phyloP scores from a whole-genome alignment of 2,888 invertebrate species.

The Netelia virgata region DNA sequence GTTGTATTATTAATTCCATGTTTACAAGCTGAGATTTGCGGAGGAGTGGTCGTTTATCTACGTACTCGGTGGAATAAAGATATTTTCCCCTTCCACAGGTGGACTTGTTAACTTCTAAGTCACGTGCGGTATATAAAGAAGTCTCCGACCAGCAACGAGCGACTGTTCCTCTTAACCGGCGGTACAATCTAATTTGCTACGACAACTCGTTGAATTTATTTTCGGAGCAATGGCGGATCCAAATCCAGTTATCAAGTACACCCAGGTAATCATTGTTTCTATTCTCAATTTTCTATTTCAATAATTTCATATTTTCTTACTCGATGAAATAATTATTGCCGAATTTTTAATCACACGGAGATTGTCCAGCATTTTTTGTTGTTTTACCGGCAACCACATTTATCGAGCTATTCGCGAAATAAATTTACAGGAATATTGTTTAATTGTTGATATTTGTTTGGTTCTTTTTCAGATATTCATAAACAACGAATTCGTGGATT shows the following conservation, averaged over 20 bases:
- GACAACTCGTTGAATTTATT: background rate
- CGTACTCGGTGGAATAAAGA: slow-evolving; percentile 11
- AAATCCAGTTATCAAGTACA: slow-evolving; percentile 75
- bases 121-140: background rate
- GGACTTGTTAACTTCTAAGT: background rate
- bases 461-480: slow-evolving; percentile 89
- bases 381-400: background rate
- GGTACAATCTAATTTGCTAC: background rate
- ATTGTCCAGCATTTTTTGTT: background rate
- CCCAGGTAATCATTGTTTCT: slow-evolving; percentile 69
- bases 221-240: slow-evolving; percentile 70
- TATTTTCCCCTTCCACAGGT: slow-evolving; percentile 21
- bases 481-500: slow-evolving; percentile 93
- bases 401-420: too few relatives aligned
- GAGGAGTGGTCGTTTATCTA: slow-evolving; percentile 37
- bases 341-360: background rate
- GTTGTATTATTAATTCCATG: background rate
- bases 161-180: background rate
- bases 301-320: background rate
- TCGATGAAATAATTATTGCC: too few relatives aligned
- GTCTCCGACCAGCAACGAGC: background rate
- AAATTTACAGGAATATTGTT: background rate
- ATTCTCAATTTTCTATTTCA: background rate
- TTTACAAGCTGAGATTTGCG: background rate
- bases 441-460: slow-evolving; percentile 7